Conservation (phyloP, 1,140 invertebrate genomes). For the Macrosteles quadrilineatus region DNA sequence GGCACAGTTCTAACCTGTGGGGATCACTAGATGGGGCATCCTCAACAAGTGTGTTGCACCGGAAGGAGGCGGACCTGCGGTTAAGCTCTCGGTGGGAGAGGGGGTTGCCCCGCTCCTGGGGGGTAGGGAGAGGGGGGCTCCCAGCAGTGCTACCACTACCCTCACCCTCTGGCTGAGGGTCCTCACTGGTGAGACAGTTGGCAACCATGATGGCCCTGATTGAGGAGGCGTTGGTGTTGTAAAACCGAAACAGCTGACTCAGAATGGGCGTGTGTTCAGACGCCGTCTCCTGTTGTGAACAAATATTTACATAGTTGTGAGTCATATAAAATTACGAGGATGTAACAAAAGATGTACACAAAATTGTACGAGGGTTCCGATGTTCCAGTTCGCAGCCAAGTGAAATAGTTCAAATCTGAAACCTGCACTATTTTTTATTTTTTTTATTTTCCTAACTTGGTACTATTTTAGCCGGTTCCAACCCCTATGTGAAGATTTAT, state of each 20-base stretch:
- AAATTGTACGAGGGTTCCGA: too few species aligned
- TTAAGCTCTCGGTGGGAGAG: conserved; percentile 55
- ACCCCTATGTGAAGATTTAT: too few species aligned
- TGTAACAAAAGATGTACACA: too few species aligned
- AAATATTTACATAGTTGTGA: not conserved
- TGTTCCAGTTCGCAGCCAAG: too few species aligned
- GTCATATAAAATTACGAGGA: too few species aligned
- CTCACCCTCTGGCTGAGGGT: not conserved
- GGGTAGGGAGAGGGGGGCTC: not conserved
- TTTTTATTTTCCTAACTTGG: too few species aligned
- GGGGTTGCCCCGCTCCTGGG: conserved; percentile 54
- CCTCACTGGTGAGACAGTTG: conserved; percentile 48
- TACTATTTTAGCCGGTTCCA: too few species aligned
- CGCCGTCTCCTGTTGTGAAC: conserved; percentile 58
- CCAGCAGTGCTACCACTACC: not conserved
- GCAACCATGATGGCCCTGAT: conserved; percentile 61
- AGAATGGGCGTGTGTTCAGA: conserved; percentile 82
- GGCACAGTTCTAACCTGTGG: too few species aligned
- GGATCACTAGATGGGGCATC: conserved; percentile 5
- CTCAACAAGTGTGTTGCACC: conserved; percentile 28
- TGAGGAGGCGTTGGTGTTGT: conserved; percentile 81
- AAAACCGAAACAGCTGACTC: conserved; percentile 75
- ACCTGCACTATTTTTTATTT: too few species aligned
- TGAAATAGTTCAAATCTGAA: too few species aligned
- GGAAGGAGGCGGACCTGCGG: conserved; percentile 27